A percentile compares a stretch with the other conserved stretches of the same genome.
Conservation (phyloP, 2,888 invertebrate genomes). For the Imbricaverruca yamaguchii region DNA sequence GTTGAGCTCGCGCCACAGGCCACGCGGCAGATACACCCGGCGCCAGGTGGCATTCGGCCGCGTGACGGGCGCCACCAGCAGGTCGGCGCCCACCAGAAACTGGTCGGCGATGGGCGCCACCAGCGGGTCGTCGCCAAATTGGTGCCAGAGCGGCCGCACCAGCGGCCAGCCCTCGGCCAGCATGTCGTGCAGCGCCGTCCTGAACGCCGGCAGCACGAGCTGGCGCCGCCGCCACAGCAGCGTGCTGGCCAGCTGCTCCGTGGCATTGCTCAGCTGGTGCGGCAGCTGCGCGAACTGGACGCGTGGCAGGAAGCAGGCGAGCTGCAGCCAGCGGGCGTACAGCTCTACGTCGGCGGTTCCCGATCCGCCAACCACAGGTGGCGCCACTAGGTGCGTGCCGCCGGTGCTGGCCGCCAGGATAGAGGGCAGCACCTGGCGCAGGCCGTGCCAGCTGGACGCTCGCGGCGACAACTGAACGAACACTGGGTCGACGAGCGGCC, state of each 20-base stretch:
- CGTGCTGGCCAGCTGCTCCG: slow-evolving; percentile 35
- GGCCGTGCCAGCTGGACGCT: slow-evolving; percentile 79
- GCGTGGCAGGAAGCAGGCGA: slow-evolving; percentile 82
- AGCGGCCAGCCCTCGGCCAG: slow-evolving; percentile 73
- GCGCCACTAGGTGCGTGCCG: slow-evolving; percentile 87
- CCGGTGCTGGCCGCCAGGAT: slow-evolving; percentile 79
- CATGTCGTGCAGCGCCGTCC: slow-evolving; percentile 59
- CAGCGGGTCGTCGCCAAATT: slow-evolving; percentile 67
- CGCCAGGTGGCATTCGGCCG: slow-evolving; percentile 59
- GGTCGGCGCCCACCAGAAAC: slow-evolving; percentile 79
- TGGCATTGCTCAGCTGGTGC: slow-evolving; percentile 71
- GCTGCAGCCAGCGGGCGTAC: slow-evolving; percentile 81
- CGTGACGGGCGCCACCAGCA: slow-evolving; percentile 82
- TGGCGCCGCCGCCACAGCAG: slow-evolving; percentile 53
- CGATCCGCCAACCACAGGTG: slow-evolving; percentile 89
- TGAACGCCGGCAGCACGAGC: slow-evolving; percentile 60
- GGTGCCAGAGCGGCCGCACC: slow-evolving; percentile 83
- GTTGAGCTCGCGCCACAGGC: slow-evolving; percentile 58
- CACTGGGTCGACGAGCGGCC: slow-evolving; percentile 71
- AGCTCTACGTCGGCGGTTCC: slow-evolving; percentile 63
- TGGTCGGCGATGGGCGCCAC: slow-evolving; percentile 72
- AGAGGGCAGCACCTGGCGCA: slow-evolving; percentile 74
- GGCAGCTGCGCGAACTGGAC: slow-evolving; percentile 86
- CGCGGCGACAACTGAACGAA: slow-evolving; percentile 79
- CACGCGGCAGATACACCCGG: slow-evolving; percentile 77